Percentiles rank a stretch among this genome's conserved stretches.
Evolutionary conservation across 2,113 vertebrate species (phyloP).

Genomic region (Monarcha castaneiventris): DNA sequence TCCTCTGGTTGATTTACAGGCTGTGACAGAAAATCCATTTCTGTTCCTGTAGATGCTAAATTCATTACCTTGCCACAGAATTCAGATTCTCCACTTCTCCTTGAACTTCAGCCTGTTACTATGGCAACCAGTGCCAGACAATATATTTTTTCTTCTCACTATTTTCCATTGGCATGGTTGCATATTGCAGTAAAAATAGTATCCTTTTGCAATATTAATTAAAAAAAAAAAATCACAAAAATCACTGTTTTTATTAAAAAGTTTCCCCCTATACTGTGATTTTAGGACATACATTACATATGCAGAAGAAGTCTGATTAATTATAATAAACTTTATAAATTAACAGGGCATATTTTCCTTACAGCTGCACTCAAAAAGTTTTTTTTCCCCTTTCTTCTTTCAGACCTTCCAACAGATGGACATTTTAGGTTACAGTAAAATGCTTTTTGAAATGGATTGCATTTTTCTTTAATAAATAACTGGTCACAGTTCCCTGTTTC

Average conservation of each 20-base stretch:
- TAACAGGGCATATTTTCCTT: not conserved
- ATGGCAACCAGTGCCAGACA: constrained; percentile 68
- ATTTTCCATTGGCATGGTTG: constrained; percentile 57
- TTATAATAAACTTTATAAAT: not conserved
- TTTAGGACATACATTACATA: not conserved
- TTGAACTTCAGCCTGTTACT: constrained; percentile 73
- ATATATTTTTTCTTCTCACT: constrained; percentile 48
- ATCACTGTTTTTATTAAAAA: not conserved
- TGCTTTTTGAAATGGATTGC: not conserved
- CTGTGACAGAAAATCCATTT: constrained; percentile 79
- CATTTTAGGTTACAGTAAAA: constrained; percentile 8
- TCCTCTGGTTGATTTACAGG: constrained; percentile 70
- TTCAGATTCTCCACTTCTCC: constrained; percentile 72
- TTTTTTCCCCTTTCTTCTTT: not conserved
- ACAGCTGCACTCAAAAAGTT: not conserved
- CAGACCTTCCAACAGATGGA: not conserved
- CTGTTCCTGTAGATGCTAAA: constrained; percentile 78
- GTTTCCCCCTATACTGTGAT: not conserved
- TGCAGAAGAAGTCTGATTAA: constrained; percentile 2
- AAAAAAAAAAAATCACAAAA: not conserved
- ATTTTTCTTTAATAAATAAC: constrained; percentile 8
- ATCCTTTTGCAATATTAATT: constrained; percentile 37
- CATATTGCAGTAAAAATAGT: constrained; percentile 44
- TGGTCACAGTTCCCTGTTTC: not conserved
- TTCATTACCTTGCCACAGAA: constrained; percentile 77